Evolutionary conservation across 2,888 invertebrate species (phyloP), one percentile per base, ranked within the genome.

Genomic region (Amblyjoppa fuscipennis): DNA sequence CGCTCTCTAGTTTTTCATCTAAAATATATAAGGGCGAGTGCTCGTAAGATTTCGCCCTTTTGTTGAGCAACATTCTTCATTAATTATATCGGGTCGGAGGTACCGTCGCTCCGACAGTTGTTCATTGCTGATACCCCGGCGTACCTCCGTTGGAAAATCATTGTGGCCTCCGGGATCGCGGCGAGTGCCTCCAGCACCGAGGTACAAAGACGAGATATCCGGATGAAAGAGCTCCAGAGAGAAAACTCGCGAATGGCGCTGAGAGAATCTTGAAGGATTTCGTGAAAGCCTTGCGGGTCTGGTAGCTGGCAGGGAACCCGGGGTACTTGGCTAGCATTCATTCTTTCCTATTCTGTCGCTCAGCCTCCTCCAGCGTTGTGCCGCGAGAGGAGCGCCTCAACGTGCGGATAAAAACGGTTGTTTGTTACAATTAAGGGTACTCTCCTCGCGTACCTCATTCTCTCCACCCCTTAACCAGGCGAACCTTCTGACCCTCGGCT

Each of bases 351-450:
- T 53, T 68, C 51, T 38, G 79, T 68, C 77, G 31, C 74, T 61
- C 53, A 66, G 59, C 70, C 59, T 70, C 77, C 66, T 59, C 25
- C 45, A 75, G 38, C 51, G 78, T 84, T 78, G 51, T 61, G 61
- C 53, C 51, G 66, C 66, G 31, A 74, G 45, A 81, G 76, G 71
- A 45, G 69, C 61, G 79, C 70, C 70, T 74, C 68, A 41, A 66
- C 82, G 34, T 56, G 53, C 87, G 84, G 88, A 89, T 91, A 91
- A 91, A 90, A 88, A 88, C 84, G 87, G 89, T 88, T 91, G 89
- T 91, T 91, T 91, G 91, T 91, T 90, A 90, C 90, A 91, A 92
- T 90, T 91, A 91, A 88, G 88, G 79, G 83, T 87, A 88, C 89
- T 89, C 89, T 89, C 89, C 83, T 78, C 49, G 28, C 71, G 75